Percentiles rank a stretch among this genome's conserved stretches.
phyloP scores from a whole-genome alignment of 2,888 invertebrate species.

The Melanotus villosus region DNA sequence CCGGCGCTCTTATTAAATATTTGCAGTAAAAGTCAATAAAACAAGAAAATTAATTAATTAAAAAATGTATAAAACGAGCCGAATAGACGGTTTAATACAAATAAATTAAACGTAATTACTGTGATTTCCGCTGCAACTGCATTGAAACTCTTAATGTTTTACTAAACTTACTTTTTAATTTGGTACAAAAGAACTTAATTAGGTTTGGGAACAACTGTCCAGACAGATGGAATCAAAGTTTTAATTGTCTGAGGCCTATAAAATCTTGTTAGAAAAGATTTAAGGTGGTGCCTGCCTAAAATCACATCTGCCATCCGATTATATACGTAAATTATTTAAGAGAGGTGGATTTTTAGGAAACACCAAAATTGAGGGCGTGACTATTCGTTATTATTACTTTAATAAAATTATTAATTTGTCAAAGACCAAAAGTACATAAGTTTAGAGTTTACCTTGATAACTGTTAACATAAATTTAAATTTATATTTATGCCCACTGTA shows the following conservation, averaged over 20 bases:
- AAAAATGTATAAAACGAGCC: too few species aligned
- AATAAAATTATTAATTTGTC: too few species aligned
- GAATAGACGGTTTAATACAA: too few species aligned
- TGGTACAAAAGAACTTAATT: constrained; percentile 36
- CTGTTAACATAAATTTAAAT: constrained; percentile 2
- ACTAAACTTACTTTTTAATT: constrained; percentile 27
- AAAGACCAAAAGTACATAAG: too few species aligned
- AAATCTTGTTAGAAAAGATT: constrained; percentile 46
- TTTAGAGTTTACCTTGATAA: neutral
- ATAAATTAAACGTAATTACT: too few species aligned
- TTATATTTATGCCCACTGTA: constrained; percentile 5
- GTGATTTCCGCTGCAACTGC: constrained; percentile 21
- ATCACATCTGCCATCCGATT: constrained; percentile 47
- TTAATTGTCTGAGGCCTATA: constrained; percentile 42
- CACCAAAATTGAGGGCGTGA: neutral
- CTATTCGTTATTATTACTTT: too few species aligned
- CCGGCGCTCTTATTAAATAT: neutral
- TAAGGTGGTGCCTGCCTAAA: constrained; percentile 40
- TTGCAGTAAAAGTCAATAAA: too few species aligned
- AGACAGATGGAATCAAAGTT: constrained; percentile 45
- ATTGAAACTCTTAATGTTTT: constrained; percentile 10
- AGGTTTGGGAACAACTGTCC: constrained; percentile 43
- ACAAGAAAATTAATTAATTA: too few species aligned
- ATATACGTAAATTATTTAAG: constrained; percentile 37
- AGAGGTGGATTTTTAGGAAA: constrained; percentile 3